These are phyloP conservation scores for Drosophila lini DNA, from an alignment of 1,140 invertebrate genomes.

Conservation along the genomic window DNA sequence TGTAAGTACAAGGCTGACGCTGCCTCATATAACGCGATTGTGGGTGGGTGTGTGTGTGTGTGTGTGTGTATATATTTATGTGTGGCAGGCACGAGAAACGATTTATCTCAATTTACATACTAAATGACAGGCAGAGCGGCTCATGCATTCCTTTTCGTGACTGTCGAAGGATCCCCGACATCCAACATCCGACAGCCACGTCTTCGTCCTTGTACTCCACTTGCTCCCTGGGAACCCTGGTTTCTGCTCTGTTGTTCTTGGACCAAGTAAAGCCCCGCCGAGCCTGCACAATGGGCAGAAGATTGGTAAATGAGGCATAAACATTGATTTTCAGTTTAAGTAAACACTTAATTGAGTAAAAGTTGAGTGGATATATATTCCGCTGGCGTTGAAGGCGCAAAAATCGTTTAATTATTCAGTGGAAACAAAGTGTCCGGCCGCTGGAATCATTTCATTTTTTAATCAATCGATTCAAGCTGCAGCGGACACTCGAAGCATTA, in stretches of 20 bases:
- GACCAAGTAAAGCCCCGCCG: slow-evolving; percentile 6
- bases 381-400: slow-evolving; percentile 31
- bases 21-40: slow-evolving; percentile 15
- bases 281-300: slow-evolving; percentile 53
- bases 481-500: slow-evolving; percentile 5
- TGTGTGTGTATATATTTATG: slow-evolving; percentile 43
- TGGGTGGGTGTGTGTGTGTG: slow-evolving; percentile 15
- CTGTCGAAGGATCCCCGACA: slow-evolving; percentile 42
- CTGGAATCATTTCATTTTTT: slow-evolving; percentile 46
- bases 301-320: slow-evolving; percentile 67
- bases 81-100: slow-evolving; percentile 78
- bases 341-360: slow-evolving; percentile 74
- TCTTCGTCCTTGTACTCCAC: slow-evolving; percentile 36
- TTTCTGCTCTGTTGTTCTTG: slow-evolving; percentile 26
- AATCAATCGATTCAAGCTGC: slow-evolving; percentile 39
- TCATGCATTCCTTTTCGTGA: slow-evolving; percentile 67
- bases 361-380: slow-evolving; percentile 51
- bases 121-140: slow-evolving; percentile 78
- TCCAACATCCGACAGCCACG: slow-evolving; percentile 34
- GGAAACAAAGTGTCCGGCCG: slow-evolving; percentile 43
- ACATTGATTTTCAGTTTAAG: slow-evolving; percentile 76
- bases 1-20: slow-evolving; percentile 41
- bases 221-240: slow-evolving; percentile 1
- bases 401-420: slow-evolving; percentile 51
- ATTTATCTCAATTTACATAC: slow-evolving; percentile 83